Percentiles rank a stretch among this genome's conserved stretches.
Conservation (phyloP, 2,797 vertebrate species). For the Microhierax caerulescens region DNA sequence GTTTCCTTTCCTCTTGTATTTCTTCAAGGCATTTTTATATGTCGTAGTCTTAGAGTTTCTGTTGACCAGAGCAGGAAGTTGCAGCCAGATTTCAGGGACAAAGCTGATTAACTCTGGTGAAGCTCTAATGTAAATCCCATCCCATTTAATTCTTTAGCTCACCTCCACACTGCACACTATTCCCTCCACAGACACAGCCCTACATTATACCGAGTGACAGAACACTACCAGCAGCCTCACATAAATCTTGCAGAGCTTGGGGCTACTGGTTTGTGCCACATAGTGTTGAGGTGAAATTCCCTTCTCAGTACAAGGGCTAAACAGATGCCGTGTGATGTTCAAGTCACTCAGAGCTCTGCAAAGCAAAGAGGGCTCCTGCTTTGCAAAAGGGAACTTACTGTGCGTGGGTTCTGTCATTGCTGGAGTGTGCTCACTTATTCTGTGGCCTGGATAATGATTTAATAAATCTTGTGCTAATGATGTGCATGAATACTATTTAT, state of each 20-base stretch:
- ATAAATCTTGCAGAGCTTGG: background rate
- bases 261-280: background rate
- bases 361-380: background rate
- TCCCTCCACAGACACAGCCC: background rate
- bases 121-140: constrained; percentile 38
- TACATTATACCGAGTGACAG: background rate
- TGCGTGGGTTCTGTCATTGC: background rate
- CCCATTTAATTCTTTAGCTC: constrained; percentile 14
- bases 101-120: constrained; percentile 49
- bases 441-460: background rate
- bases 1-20: constrained; percentile 49
- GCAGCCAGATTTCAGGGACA: constrained; percentile 63
- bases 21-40: constrained; percentile 53
- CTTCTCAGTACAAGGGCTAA: background rate
- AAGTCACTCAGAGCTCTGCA: background rate
- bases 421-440: background rate
- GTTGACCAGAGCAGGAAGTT: constrained; percentile 55
- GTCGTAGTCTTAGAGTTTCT: constrained; percentile 23
- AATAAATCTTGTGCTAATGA: background rate
- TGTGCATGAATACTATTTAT: background rate
- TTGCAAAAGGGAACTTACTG: background rate
- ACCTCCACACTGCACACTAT: background rate
- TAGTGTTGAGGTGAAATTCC: constrained; percentile 14
- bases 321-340: accelerated
- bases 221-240: background rate